A percentile compares a stretch with the other conserved stretches of the same genome.
These are phyloP conservation scores for Larimichthys crocea DNA, from an alignment of 2,113 vertebrate species.

Conservation along the genomic window DNA sequence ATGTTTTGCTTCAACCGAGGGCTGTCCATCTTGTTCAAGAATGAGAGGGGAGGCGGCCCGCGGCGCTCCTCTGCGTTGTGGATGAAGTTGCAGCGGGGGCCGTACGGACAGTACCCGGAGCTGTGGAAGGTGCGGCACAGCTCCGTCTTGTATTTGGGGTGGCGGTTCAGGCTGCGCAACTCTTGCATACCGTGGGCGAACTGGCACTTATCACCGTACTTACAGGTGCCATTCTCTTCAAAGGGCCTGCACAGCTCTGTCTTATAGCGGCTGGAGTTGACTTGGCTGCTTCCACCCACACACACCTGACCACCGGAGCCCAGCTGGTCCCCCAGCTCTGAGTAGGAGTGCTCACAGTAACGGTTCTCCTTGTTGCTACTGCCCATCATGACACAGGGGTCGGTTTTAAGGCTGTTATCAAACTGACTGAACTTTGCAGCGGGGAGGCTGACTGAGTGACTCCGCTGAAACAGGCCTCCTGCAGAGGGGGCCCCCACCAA, in stretches of 20 bases:
- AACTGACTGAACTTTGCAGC: constrained; percentile 87
- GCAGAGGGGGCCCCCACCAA: constrained; percentile 87
- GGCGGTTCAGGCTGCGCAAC: constrained; percentile 90
- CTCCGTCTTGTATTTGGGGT: constrained; percentile 95
- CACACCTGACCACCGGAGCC: constrained; percentile 14
- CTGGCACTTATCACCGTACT: constrained; percentile 94
- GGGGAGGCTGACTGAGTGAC: constrained; percentile 87
- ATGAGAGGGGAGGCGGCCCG: constrained; percentile 76
- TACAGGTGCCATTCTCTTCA: constrained; percentile 91
- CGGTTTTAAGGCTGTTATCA: constrained; percentile 85
- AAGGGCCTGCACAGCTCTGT: constrained; percentile 93
- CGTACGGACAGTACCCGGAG: constrained; percentile 91
- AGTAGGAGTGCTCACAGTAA: constrained; percentile 89
- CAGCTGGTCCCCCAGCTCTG: constrained; percentile 86
- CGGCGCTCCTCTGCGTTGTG: constrained; percentile 88
- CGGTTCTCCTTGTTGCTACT: constrained; percentile 80
- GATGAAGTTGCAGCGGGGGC: constrained; percentile 81
- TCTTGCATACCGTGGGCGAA: constrained; percentile 92
- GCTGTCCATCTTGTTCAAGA: constrained; percentile 79
- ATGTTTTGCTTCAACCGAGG: constrained; percentile 92
- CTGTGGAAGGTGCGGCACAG: constrained; percentile 94
- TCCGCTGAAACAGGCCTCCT: constrained; percentile 82
- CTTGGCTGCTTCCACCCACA: constrained; percentile 77
- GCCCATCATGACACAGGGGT: constrained; percentile 66
- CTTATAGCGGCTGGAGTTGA: constrained; percentile 93